A percentile compares a stretch with the other conserved stretches of the same genome.
Conservation (phyloP, 2,797 vertebrate genomes). For the Tauraco hartlaubi region DNA sequence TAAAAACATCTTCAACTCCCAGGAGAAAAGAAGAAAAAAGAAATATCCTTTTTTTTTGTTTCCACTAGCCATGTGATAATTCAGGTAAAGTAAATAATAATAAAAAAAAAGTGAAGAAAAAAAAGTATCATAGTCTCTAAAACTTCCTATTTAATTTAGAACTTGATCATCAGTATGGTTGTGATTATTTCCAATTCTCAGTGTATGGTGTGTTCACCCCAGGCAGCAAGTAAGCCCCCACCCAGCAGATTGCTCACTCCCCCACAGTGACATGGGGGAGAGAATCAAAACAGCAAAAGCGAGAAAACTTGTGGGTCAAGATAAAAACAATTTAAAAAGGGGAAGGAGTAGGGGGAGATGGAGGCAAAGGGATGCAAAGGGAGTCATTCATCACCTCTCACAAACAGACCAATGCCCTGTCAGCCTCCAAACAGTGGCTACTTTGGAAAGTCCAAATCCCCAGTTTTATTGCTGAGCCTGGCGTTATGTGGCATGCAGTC, state of each 20-base stretch:
- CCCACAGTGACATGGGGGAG: background rate
- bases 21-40: background rate
- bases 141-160: background rate
- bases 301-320: background rate
- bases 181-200: background rate
- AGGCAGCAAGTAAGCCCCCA: background rate
- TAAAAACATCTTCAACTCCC: background rate
- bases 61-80: background rate
- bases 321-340: background rate
- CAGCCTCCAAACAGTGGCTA: background rate
- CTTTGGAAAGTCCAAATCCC: too few relatives aligned
- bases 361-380: background rate
- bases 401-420: background rate
- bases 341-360: background rate
- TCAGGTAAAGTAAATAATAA: background rate
- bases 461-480: background rate
- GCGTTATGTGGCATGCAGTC: rapidly evolving
- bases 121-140: background rate
- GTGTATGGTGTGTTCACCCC: background rate
- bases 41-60: rapidly evolving
- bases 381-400: background rate
- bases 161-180: background rate
- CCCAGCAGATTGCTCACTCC: background rate
- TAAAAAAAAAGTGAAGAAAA: background rate
- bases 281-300: background rate